phyloP scores from a whole-genome alignment of 2,797 vertebrate genomes.

The Mormyrops boulengeri region DNA sequence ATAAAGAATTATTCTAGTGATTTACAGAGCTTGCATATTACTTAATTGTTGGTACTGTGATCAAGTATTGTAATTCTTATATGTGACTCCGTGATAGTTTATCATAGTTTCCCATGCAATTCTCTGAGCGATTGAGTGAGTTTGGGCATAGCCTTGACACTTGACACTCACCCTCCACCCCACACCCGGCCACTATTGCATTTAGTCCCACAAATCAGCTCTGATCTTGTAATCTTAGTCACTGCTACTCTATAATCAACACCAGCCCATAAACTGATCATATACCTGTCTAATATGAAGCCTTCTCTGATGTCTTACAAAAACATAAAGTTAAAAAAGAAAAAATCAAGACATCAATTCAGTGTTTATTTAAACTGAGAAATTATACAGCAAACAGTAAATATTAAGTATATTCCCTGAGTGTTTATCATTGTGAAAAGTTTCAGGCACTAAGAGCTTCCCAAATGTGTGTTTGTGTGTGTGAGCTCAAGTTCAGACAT shows the following conservation, averaged over 20 bases:
- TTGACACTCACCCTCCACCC: neutral
- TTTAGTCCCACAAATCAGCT: neutral
- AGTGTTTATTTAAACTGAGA: neutral
- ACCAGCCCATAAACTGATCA: slow-evolving; percentile 36
- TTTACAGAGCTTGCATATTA: neutral
- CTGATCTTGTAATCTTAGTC: slow-evolving; percentile 23
- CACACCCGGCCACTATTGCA: neutral
- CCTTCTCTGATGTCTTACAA: neutral
- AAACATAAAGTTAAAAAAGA: neutral
- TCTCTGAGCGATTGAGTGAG: slow-evolving; percentile 7
- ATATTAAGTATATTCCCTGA: neutral
- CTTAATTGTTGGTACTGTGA: neutral
- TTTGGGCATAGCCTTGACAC: slow-evolving; percentile 3
- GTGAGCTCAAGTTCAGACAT: neutral
- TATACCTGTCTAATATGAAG: neutral
- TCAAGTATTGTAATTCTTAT: neutral
- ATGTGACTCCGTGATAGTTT: neutral
- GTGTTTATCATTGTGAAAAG: neutral
- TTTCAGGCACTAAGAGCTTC: neutral
- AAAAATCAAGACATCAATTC: neutral
- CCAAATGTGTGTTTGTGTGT: neutral
- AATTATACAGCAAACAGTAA: neutral
- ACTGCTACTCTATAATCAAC: slow-evolving; percentile 39
- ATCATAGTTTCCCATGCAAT: neutral
- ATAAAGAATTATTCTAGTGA: neutral